A percentile compares a stretch with the other conserved stretches of the same genome.
These are phyloP conservation scores for Cheirogaleus medius DNA, from an alignment of 2,113 vertebrate genomes.

Conservation along the genomic window DNA sequence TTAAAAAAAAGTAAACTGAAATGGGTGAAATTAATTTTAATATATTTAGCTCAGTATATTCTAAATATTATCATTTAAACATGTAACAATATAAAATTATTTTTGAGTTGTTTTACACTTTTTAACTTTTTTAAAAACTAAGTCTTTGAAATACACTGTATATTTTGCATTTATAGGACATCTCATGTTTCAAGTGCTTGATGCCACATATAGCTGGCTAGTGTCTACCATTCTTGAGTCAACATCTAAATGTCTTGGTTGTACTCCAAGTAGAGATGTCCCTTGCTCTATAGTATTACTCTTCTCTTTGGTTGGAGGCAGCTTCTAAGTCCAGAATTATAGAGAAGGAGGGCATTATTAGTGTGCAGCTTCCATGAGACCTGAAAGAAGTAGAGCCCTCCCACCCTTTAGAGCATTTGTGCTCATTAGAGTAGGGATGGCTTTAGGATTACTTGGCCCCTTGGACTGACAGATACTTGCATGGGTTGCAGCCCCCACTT, in stretches of 20 bases:
- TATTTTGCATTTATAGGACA: background rate
- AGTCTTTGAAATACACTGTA: background rate
- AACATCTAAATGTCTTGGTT: background rate
- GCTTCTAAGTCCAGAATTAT: background rate
- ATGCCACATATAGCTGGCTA: background rate
- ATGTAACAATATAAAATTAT: background rate
- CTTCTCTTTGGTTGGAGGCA: background rate
- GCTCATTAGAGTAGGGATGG: background rate
- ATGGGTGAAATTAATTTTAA: slow-evolving; percentile 14
- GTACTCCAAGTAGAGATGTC: background rate
- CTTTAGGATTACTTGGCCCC: background rate
- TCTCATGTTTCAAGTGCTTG: background rate
- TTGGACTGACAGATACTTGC: background rate
- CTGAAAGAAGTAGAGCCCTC: background rate
- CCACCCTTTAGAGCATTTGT: background rate
- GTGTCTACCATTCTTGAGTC: background rate
- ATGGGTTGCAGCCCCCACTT: background rate
- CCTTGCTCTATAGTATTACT: background rate
- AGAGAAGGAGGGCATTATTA: background rate
- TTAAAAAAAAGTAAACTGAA: background rate
- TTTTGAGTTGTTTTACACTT: background rate
- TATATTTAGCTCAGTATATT: background rate
- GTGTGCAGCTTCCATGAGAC: background rate
- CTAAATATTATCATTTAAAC: background rate
- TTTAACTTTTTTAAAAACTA: background rate